Conservation (phyloP, 2,888 invertebrate genomes). For the Rugalucina vietnamica region DNA sequence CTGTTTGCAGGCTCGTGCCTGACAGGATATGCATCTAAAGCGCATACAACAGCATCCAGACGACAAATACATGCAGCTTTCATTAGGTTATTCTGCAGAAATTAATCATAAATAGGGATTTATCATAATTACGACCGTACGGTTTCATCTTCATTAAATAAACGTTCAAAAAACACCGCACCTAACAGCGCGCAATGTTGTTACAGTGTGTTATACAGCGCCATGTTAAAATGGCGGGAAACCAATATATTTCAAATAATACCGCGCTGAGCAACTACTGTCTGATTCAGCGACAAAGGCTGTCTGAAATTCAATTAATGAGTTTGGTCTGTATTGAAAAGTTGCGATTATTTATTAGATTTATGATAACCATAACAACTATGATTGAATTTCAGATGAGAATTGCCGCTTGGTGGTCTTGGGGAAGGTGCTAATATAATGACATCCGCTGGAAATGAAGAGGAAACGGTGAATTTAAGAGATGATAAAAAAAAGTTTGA, state of each 20-base stretch:
- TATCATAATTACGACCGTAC: neutral
- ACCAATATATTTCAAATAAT: neutral
- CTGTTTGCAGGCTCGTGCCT: slow-evolving; percentile 54
- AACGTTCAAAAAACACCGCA: neutral
- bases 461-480: too few relatives aligned
- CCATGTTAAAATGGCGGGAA: slow-evolving; percentile 4
- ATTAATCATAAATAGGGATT: slow-evolving; percentile 5
- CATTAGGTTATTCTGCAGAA: neutral
- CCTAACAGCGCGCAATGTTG: neutral
- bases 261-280: neutral
- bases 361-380: neutral
- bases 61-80: slow-evolving; percentile 12
- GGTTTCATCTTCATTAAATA: slow-evolving; percentile 1
- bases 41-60: slow-evolving; percentile 1
- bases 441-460: neutral
- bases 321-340: neutral
- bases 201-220: neutral
- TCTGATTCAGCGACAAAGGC: neutral
- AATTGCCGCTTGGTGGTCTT: neutral
- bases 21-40: slow-evolving; percentile 54
- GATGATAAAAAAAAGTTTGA: too few relatives aligned
- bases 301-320: neutral
- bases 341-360: neutral
- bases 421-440: neutral
- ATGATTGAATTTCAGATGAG: neutral